A percentile compares a stretch with the other conserved stretches of the same genome.
Evolutionary conservation across 2,888 invertebrate genomes (phyloP).

Genomic region (Macrosiphum euphorbiae): DNA sequence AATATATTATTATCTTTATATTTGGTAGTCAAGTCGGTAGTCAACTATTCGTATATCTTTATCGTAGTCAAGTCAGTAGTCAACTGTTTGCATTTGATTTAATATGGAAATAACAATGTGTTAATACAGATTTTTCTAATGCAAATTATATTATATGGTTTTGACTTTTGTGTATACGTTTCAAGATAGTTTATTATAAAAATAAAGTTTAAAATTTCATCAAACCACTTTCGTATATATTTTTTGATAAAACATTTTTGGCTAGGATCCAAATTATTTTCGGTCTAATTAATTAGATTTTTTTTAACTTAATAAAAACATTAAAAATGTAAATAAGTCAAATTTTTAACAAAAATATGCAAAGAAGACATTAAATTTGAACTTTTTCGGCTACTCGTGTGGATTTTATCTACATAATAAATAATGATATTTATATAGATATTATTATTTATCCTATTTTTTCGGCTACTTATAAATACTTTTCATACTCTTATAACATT

Average conservation of each 20-base stretch:
- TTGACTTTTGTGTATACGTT: neutral
- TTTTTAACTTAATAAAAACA: neutral
- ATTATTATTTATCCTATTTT: neutral
- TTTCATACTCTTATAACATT: neutral
- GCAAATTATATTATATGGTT: neutral
- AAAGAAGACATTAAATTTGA: neutral
- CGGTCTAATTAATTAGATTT: neutral
- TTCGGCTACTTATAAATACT: neutral
- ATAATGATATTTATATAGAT: neutral
- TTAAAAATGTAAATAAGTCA: slow-evolving; percentile 7
- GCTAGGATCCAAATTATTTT: neutral
- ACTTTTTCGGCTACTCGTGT: neutral
- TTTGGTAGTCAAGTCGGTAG: too few species aligned
- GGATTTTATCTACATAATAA: neutral
- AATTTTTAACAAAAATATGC: slow-evolving; percentile 9
- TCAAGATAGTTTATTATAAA: neutral
- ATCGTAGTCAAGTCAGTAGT: too few species aligned
- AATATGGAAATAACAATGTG: neutral
- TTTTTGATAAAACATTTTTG: neutral
- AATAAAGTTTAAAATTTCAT: neutral
- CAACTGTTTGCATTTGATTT: neutral
- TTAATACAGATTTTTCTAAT: neutral
- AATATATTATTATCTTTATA: neutral
- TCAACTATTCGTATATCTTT: too few species aligned
- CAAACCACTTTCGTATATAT: neutral